Evolutionary conservation across 2,888 invertebrate genomes (phyloP), one percentile per base, ranked within the genome.

Genomic region (Lymantria dispar): DNA sequence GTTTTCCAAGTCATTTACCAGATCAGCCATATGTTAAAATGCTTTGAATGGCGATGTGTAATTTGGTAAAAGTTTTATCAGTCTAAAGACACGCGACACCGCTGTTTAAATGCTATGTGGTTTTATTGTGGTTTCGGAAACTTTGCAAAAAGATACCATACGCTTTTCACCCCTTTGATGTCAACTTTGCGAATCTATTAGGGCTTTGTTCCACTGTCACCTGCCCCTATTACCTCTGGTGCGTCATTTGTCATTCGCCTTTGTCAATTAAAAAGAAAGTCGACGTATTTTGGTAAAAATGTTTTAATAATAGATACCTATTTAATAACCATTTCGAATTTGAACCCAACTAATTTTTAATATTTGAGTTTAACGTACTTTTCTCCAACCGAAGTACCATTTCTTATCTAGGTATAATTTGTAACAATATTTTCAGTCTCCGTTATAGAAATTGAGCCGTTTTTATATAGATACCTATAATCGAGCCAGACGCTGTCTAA

Each of bases 111-210:
- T 70, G 64, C 69, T 61, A 68, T 84, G 87, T 76, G 87, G 88
- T 86, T 88, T 80, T 77, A 78, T 82, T 84, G 87, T 72, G 87
- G 87, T 89, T 81, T 72, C 79, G 78, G 66, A 86, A 87, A 82
- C 68, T 78, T 42, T 64, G 73, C 72, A 71, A 77, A 77, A 76
- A 80, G 65, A 65, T 33, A 77, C 74, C 69, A 65, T 33, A 77
- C 74, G 68, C 69, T 74, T 76, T 76, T 74, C 68, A 64, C 66
- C 70, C 70, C 72, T 80, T 76, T 78, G 72, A 74, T 78, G 82
- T 82, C 79, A 80, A 76, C 71, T 70, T 69, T 71, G 67, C 68
- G 74, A 75, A 81, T 83, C 82, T 84, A 81, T 85, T 78, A 74
- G 73, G 70, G 70, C 76, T 76, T 82, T 85, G 83, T 87, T 76